Evolutionary conservation across 1,140 invertebrate species (phyloP), one percentile per base, ranked within the genome.

Genomic region (Pseudoatta argentina): DNA sequence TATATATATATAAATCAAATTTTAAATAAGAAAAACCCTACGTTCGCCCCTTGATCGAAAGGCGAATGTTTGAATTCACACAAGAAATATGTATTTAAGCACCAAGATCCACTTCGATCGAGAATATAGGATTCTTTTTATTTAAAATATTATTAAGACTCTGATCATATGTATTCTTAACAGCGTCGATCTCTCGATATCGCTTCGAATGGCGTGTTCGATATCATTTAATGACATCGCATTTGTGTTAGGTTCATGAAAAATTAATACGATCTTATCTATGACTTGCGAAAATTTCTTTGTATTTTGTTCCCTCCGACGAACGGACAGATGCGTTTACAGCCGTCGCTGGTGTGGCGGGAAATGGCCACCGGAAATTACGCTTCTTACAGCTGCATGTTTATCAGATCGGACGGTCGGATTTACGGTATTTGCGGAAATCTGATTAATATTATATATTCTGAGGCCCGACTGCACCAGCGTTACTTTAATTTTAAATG

Each of bases 361-460:
- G 27, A 82, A 72, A 55, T 21, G 27, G 7, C 71, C 55, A 14
- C 55, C 67, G 53, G 78, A 72, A 82, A 82, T 72, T 57, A 82
- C 53, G 63, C 77, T 16, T 71, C 64, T 71, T 81, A 81, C 66
- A 55, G 51, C 51, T 71, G 78, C 55, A 44, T 55, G 53, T 34
- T 82, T 73, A 61, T 82, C 67, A n/a, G 67, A 69, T 24, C 53
- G 67, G 67, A 48, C 79, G 39, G 71, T 61, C 39, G 53, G 34
- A 82, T 82, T 72, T 82, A 82, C 79, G 61, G 39, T 64, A 78
- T 78, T 78, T 30, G 75, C 44, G 66, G 39, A 73, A 48, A 83
- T 83, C 55, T 83, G 55, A 83, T 83, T 75, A 83, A 83, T n/a
- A 16, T 61, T 75, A 83, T n/a, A 16, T 8, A 48, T 44, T 73